Percentiles rank a stretch among this genome's conserved stretches.
These are phyloP conservation scores for Alviniconcha strummeri DNA, from an alignment of 2,888 invertebrate species.

Conservation along the genomic window DNA sequence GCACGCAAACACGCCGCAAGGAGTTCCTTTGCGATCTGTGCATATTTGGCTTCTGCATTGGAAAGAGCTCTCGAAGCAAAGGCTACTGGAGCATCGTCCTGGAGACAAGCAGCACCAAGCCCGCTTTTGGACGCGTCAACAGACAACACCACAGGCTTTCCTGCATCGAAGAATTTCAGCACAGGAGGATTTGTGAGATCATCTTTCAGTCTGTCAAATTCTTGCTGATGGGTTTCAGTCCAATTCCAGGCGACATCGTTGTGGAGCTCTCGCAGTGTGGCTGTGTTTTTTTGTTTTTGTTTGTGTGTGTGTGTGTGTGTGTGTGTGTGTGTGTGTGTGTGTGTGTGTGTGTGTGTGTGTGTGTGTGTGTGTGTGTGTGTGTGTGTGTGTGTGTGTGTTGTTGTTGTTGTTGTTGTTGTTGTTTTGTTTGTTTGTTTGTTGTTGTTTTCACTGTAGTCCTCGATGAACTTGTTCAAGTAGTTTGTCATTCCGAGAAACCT, in stretches of 20 bases:
- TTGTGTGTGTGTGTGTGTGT: too few relatives aligned
- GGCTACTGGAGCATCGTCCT: too few relatives aligned
- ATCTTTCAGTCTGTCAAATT: conserved; percentile 11
- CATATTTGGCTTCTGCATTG: not conserved
- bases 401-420: too few relatives aligned
- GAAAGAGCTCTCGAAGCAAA: not conserved
- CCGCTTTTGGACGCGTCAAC: conserved; percentile 29
- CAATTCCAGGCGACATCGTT: not conserved
- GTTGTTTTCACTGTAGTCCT: not conserved
- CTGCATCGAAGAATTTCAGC: conserved; percentile 35
- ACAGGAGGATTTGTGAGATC: not conserved
- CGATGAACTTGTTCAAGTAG: not conserved
- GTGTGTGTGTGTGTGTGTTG: too few relatives aligned
- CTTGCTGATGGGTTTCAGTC: conserved; percentile 20
- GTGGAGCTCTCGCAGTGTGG: not conserved
- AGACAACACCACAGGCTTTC: too few relatives aligned
- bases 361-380: too few relatives aligned
- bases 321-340: too few relatives aligned
- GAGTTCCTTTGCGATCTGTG: not conserved
- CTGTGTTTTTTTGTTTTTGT: too few relatives aligned
- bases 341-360: too few relatives aligned
- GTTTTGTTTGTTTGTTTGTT: too few relatives aligned
- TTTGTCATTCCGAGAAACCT: not conserved
- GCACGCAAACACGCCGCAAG: not conserved
- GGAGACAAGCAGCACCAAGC: conserved; percentile 35